Percentiles rank a stretch among this genome's conserved stretches.
These are phyloP conservation scores for Spilarctia lutea DNA, from an alignment of 2,888 invertebrate species.

Conservation along the genomic window DNA sequence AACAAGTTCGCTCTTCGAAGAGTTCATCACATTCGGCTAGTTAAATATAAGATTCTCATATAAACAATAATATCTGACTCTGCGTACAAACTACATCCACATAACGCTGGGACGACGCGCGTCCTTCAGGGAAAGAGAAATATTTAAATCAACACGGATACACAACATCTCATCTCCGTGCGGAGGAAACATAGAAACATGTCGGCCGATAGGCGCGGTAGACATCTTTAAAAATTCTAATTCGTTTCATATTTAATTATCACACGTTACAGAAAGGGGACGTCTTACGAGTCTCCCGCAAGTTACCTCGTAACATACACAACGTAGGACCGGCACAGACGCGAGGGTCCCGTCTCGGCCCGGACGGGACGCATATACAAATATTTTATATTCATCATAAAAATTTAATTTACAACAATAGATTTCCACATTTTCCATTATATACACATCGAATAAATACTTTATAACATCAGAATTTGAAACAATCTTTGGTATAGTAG, in stretches of 20 bases:
- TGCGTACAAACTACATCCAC: slow-evolving; percentile 17
- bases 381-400: slow-evolving; percentile 48
- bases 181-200: slow-evolving; percentile 45
- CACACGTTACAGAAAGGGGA: slow-evolving; percentile 51
- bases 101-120: slow-evolving; percentile 8
- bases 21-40: slow-evolving; percentile 42
- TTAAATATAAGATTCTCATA: slow-evolving; percentile 45
- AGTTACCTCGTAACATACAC: slow-evolving; percentile 28
- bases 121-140: slow-evolving; percentile 37
- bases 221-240: slow-evolving; percentile 44
- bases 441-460: slow-evolving; percentile 58
- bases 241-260: slow-evolving; percentile 54
- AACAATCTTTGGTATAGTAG: slow-evolving; percentile 67
- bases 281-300: slow-evolving; percentile 30
- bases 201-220: slow-evolving; percentile 41
- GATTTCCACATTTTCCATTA: slow-evolving; percentile 50
- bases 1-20: slow-evolving; percentile 31
- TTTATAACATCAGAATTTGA: slow-evolving; percentile 61
- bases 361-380: slow-evolving; percentile 42
- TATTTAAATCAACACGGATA: slow-evolving; percentile 43
- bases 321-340: neutral
- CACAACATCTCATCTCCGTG: slow-evolving; percentile 36
- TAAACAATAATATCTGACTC: slow-evolving; percentile 47
- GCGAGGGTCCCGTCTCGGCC: neutral
- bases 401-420: slow-evolving; percentile 51